Conservation (phyloP, 2,888 invertebrate genomes). For the Junonia oenone region DNA sequence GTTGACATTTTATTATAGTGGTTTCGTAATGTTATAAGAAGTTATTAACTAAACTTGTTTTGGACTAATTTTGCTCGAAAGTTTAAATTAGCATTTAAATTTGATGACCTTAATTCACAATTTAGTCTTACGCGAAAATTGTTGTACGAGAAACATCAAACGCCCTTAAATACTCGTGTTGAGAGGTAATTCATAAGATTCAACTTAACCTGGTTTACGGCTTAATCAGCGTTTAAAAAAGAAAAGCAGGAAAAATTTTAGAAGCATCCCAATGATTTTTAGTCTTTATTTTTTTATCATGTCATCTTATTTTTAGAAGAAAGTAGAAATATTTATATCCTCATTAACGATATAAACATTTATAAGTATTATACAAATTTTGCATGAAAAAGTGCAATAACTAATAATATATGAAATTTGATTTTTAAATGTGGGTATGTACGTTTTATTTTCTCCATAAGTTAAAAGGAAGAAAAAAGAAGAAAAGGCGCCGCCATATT, state of each 20-base stretch:
- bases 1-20: no score
- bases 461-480: neutral
- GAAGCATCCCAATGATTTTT: no score
- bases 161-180: constrained; percentile 1
- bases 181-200: constrained; percentile 10
- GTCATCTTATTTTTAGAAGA: no score
- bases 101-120: neutral
- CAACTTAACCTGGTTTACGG: constrained; percentile 13
- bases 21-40: neutral
- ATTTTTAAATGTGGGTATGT: no score
- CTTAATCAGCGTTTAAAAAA: constrained; percentile 12
- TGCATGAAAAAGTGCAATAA: no score
- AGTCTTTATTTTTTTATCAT: no score
- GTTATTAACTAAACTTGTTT: neutral
- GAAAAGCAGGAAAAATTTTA: neutral
- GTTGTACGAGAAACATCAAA: neutral
- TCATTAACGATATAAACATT: no score
- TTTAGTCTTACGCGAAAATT: neutral
- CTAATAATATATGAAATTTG: no score
- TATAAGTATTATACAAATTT: no score
- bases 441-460: neutral
- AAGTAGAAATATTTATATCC: no score
- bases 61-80: neutral
- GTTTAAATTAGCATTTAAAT: no score
- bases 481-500: constrained; percentile 1